Conservation (phyloP, 2,797 vertebrate genomes). For the Pseudomugil tenellus region DNA sequence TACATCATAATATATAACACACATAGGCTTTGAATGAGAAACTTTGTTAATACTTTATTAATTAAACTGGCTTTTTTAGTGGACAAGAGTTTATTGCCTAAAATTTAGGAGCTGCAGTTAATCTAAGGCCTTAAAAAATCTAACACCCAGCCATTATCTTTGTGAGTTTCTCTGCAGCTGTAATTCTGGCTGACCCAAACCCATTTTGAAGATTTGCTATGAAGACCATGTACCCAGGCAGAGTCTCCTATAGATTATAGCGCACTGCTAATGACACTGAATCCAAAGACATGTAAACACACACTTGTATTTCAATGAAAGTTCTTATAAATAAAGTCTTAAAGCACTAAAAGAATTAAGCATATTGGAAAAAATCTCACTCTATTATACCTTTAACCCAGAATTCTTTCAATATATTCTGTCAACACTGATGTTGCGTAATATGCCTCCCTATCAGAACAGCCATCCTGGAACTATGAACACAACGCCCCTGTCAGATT, state of each 20-base stretch:
- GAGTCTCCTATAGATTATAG: slow-evolving; percentile 10
- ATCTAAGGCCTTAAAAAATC: background rate
- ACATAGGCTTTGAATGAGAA: too few relatives aligned
- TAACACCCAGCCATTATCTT: background rate
- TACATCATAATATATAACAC: too few relatives aligned
- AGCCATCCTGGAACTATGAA: slow-evolving; percentile 45
- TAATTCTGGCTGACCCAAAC: slow-evolving; percentile 26
- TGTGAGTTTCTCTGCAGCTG: slow-evolving; percentile 17
- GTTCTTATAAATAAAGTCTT: background rate
- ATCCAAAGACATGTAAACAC: background rate
- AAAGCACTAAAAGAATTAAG: background rate
- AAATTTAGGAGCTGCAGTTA: background rate
- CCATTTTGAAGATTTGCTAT: slow-evolving; percentile 32
- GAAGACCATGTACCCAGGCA: slow-evolving; percentile 12
- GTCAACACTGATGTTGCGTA: slow-evolving; percentile 66
- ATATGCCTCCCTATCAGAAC: slow-evolving; percentile 54
- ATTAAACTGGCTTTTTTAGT: background rate
- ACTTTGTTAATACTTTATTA: background rate
- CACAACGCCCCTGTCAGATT: slow-evolving; percentile 33
- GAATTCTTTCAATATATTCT: slow-evolving; percentile 40
- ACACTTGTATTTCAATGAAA: background rate
- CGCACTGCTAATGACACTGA: background rate
- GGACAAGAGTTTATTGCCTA: background rate
- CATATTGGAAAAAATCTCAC: slow-evolving; percentile 1
- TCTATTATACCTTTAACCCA: slow-evolving; percentile 25